Base-by-base conservation (phyloP, 2,888 invertebrate species). In the Nipponacmea schrenckii region DNA sequence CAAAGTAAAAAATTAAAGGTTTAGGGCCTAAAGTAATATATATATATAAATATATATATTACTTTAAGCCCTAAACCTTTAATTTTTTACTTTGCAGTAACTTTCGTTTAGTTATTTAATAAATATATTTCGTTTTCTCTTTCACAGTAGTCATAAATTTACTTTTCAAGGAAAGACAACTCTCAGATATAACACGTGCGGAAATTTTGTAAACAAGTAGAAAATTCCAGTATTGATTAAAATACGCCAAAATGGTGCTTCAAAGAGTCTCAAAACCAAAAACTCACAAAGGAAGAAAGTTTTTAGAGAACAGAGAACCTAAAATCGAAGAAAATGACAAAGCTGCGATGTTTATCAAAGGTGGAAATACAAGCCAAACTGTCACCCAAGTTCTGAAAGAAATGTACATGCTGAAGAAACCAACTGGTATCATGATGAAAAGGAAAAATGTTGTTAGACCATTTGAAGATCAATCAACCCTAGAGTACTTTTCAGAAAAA, bases 251-350 rank as follows among this genome's bases (percentile, higher is more conserved):
- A 56, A 56, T 56, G 56, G 56, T 56, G 4, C 56, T 56, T 56
- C 56, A 56, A 24, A 56, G 56, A 24, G 56, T 56, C 24, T 20
- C 24, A 79, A 96, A 96, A 91, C 95, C 97, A 0, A 94, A 93
- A 81, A 96, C 96, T 66, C 94, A 94, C 65, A 94, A 93, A 87
- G 96, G 96, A 26, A 97, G 97, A 89, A 93, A 94, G 83, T 92
- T 94, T 20, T 89, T 98, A 68, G 90, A 94, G 69, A 92, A 93
- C 15, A 92, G 93, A 79, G 96, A 95, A 84, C 95, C 98, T 0
- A 95, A 97, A 88, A 89, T 97, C 0, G 91, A 95, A 74, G 98
- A 98, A 91, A 94, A 95, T 81, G 91, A 93, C 0, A 97, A 98
- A 86, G 93, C 92, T 83, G 92, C 94, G 64, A 88, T 98, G 76